Evolutionary conservation across 2,797 vertebrate species (phyloP).

Genomic region (Tangara arthus): DNA sequence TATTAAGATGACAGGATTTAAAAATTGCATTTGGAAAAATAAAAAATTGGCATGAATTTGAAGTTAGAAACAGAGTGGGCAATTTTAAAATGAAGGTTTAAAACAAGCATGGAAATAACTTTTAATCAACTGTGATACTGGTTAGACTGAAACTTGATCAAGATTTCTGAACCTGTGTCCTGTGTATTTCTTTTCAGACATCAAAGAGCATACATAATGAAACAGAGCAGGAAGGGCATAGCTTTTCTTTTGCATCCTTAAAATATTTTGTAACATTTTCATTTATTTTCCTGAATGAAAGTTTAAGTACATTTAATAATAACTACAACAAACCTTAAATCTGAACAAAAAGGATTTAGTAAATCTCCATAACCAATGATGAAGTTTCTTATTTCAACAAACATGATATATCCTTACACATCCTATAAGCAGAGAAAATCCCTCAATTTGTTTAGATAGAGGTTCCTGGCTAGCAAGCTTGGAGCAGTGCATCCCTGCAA

Average conservation of each 20-base stretch:
- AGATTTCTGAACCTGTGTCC: neutral
- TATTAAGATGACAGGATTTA: neutral
- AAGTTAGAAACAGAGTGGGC: neutral
- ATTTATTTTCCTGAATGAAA: neutral
- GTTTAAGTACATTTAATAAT: neutral
- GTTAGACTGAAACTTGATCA: neutral
- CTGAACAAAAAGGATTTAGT: neutral
- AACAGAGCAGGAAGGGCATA: neutral
- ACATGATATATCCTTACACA: neutral
- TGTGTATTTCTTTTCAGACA: neutral
- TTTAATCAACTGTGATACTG: neutral
- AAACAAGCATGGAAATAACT: neutral
- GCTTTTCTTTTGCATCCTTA: neutral
- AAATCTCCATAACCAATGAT: neutral
- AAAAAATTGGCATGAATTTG: neutral
- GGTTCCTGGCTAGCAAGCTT: neutral
- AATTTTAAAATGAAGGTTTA: neutral
- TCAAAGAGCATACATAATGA: neutral
- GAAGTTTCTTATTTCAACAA: neutral
- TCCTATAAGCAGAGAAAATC: accelerated
- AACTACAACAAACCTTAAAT: neutral
- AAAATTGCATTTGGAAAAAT: neutral
- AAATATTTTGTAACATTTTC: neutral
- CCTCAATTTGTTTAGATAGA: neutral
- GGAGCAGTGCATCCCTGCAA: neutral